Conservation (phyloP, 2,797 vertebrate genomes). For the Odontamblyopus rebecca region DNA sequence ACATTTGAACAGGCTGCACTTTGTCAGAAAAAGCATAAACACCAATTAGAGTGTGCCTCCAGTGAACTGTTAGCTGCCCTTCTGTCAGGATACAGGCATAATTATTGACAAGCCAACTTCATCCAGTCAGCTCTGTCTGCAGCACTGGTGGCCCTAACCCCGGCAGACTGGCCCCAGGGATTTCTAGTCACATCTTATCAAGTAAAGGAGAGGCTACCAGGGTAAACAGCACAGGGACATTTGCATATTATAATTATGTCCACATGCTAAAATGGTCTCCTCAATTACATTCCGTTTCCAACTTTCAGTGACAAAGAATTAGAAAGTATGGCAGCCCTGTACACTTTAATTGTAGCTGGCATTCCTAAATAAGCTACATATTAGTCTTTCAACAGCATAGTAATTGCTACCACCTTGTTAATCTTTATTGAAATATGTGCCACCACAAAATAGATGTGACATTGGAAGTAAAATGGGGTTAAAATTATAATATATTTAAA, state of each 20-base stretch:
- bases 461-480: background rate
- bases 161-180: slow-evolving; percentile 48
- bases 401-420: slow-evolving; percentile 29
- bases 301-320: slow-evolving; percentile 50
- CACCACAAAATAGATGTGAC: background rate
- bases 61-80: slow-evolving; percentile 59
- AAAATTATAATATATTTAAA: background rate
- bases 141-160: slow-evolving; percentile 29
- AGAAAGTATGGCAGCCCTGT: slow-evolving; percentile 47
- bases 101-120: slow-evolving; percentile 77
- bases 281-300: slow-evolving; percentile 64
- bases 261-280: slow-evolving; percentile 43
- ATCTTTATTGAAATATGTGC: slow-evolving; percentile 25
- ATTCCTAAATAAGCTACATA: slow-evolving; percentile 32
- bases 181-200: slow-evolving; percentile 60
- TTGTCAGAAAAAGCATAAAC: slow-evolving; percentile 64
- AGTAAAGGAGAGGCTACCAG: slow-evolving; percentile 17
- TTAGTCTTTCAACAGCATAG: slow-evolving; percentile 25
- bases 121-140: slow-evolving; percentile 52
- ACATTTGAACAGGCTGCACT: slow-evolving; percentile 50
- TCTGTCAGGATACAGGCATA: slow-evolving; percentile 61
- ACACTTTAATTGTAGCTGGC: slow-evolving; percentile 55
- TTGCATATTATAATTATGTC: slow-evolving; percentile 73
- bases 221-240: slow-evolving; percentile 58
- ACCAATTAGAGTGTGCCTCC: slow-evolving; percentile 66